These are phyloP conservation scores for Peromyscus maniculatus DNA, from an alignment of 2,113 vertebrate genomes.

Conservation along the genomic window DNA sequence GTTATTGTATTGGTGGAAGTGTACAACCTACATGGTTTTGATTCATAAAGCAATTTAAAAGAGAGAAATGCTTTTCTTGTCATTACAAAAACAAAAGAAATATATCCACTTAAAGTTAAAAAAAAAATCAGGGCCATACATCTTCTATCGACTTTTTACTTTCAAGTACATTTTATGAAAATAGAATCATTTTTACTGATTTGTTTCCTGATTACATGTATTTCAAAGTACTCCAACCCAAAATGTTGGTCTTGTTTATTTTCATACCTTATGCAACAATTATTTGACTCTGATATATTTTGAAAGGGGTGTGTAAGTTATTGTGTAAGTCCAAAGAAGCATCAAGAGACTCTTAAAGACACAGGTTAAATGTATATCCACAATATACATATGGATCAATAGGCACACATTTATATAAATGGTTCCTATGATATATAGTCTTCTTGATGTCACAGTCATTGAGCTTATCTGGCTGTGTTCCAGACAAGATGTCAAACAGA, in stretches of 20 bases:
- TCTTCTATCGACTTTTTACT: not conserved
- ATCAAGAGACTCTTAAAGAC: not conserved
- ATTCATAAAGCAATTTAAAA: constrained; percentile 18
- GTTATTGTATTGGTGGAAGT: not conserved
- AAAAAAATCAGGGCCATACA: not conserved
- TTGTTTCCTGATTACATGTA: constrained; percentile 51
- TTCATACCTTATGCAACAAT: not conserved
- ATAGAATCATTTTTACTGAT: constrained; percentile 30
- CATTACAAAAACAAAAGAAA: not conserved
- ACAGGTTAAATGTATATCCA: not conserved
- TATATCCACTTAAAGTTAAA: not conserved
- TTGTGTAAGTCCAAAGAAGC: not conserved
- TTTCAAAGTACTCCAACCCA: constrained; percentile 54
- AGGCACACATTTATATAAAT: not conserved
- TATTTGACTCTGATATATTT: not conserved
- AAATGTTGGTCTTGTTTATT: not conserved
- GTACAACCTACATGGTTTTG: not conserved
- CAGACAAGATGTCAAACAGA: constrained; percentile 1
- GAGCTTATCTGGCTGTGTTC: not conserved
- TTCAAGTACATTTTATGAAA: constrained; percentile 34
- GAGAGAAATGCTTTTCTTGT: not conserved
- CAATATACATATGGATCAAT: not conserved
- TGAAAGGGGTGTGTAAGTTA: not conserved
- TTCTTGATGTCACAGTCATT: not conserved
- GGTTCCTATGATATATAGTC: not conserved